A percentile compares a stretch with the other conserved stretches of the same genome.
phyloP scores from a whole-genome alignment of 2,113 vertebrate species.

The Psilopsiagon aymara region DNA sequence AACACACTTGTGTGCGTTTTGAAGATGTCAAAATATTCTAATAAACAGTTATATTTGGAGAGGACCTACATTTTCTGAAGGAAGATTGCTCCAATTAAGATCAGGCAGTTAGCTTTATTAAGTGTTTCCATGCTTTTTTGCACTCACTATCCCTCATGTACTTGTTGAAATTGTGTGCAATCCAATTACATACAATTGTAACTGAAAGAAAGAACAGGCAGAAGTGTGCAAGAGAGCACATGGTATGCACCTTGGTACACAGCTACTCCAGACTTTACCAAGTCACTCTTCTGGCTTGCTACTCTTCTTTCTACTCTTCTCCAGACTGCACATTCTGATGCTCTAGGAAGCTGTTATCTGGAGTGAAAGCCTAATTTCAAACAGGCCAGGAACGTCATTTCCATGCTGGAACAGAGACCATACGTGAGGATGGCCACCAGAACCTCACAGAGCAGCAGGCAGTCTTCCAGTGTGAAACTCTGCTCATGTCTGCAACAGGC shows the following conservation, averaged over 20 bases:
- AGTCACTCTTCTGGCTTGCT: neutral
- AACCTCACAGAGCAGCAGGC: neutral
- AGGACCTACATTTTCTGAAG: neutral
- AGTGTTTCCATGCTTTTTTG: neutral
- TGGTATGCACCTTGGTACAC: neutral
- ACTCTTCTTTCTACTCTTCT: neutral
- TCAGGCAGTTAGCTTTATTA: neutral
- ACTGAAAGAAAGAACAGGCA: neutral
- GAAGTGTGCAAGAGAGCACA: neutral
- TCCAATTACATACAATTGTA: neutral
- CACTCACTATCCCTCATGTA: neutral
- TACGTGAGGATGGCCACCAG: neutral
- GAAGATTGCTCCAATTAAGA: slow-evolving; percentile 13
- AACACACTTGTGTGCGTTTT: neutral
- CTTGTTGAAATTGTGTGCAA: neutral
- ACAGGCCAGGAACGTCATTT: slow-evolving; percentile 35
- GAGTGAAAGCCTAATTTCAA: neutral
- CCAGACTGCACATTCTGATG: neutral
- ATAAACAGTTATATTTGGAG: slow-evolving; percentile 16
- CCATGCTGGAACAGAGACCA: neutral
- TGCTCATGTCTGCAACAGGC: slow-evolving; percentile 11
- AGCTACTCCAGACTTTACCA: neutral
- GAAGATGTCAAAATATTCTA: slow-evolving; percentile 12
- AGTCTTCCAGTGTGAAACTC: neutral
- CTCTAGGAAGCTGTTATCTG: neutral